Base-by-base conservation (phyloP, 2,888 invertebrate genomes). In the Lysandra bellargus region DNA sequence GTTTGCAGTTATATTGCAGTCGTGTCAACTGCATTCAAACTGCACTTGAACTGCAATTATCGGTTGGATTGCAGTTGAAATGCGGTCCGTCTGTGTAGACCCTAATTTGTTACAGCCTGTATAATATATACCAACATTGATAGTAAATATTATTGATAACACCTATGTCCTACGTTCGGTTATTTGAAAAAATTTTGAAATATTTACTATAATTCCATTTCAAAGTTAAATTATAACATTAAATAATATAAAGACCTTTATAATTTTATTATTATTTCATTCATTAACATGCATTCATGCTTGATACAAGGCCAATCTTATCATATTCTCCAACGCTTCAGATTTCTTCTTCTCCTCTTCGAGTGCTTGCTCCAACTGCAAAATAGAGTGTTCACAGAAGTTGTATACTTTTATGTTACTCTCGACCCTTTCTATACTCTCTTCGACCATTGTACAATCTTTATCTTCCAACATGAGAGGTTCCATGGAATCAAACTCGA, bases 281-380 rank as follows among this genome's bases (percentile, higher is more conserved):
- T 14, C 53, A 17, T 76, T 76, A 76, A 9, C 57, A 76, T 76
- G 53, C 30, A 17, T 53, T 57, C 30, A 78, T 4, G 23, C 69
- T 49, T 78, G 44, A 78, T 7, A 64, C n/a, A 78, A 23, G 49
- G 69, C 44, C 44, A 23, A n/a, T 78, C 44, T 78, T 69, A 96
- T 84, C 83, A 91, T 88, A 82, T 93, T 91, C 83, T 96, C 95
- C 78, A 95, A 89, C 83, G 91, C 90, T 73, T 90, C 82, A 61
- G 92, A 95, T 83, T 91, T 95, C 80, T 91, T 88, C 83, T 87
- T 91, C 82, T 92, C 94, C 82, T 90, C 87, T 80, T 94, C 92
- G 78, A 96, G 87, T 85, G 92, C 88, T 83, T 89, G 85, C 83
- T 95, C 95, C 9, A 96, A 86, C 83, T 92, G 89, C 83, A 90